Percentiles rank a stretch among this genome's conserved stretches.
Conservation (phyloP, 2,888 invertebrate genomes). For the Drosophila picticornis region DNA sequence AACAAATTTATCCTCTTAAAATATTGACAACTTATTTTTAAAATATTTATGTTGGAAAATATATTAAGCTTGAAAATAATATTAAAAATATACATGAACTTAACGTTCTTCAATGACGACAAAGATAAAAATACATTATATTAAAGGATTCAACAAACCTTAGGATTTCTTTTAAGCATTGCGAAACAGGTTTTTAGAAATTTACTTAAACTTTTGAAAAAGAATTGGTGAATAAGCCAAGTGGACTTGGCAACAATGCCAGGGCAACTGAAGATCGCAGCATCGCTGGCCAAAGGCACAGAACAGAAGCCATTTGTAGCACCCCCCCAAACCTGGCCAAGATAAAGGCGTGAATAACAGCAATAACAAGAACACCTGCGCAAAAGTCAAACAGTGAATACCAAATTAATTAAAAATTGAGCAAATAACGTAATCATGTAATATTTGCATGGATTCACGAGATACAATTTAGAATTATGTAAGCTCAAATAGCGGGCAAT, state of each 20-base stretch:
- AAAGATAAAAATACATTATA: not conserved
- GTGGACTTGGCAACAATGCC: constrained; percentile 68
- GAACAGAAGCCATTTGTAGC: constrained; percentile 7
- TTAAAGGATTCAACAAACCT: constrained; percentile 39
- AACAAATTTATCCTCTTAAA: not conserved
- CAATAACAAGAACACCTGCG: constrained; percentile 35
- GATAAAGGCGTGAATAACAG: constrained; percentile 57
- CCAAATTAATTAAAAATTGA: constrained; percentile 65
- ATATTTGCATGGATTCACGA: constrained; percentile 43
- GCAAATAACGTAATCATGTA: constrained; percentile 59
- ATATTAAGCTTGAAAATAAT: not conserved
- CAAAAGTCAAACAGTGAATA: constrained; percentile 21
- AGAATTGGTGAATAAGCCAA: constrained; percentile 43
- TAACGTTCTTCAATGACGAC: not conserved
- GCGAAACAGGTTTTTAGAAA: not conserved
- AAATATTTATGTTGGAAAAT: not conserved
- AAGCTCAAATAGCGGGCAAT: constrained; percentile 33
- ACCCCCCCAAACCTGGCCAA: constrained; percentile 34
- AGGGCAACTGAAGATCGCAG: constrained; percentile 58
- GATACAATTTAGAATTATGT: constrained; percentile 39
- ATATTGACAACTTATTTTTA: not conserved
- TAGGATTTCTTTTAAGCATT: constrained; percentile 38
- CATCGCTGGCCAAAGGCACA: constrained; percentile 25
- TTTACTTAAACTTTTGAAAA: constrained; percentile 23
- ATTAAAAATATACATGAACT: not conserved